These are phyloP conservation scores for Synaphobranchus kaupii DNA, from an alignment of 2,797 vertebrate genomes.

Conservation along the genomic window DNA sequence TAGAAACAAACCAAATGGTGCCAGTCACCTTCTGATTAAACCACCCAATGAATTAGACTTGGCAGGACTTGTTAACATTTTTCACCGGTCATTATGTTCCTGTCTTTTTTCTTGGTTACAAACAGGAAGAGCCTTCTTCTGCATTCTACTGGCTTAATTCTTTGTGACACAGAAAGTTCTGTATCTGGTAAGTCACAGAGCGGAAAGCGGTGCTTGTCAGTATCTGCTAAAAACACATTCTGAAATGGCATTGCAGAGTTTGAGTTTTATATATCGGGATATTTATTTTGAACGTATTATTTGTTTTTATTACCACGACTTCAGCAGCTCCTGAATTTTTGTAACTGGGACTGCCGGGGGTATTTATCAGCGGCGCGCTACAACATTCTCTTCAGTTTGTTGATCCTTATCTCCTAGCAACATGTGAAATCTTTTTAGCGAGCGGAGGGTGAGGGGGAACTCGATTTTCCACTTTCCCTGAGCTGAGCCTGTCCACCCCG, in stretches of 20 bases:
- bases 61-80: not conserved
- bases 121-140: not conserved
- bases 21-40: slow-evolving; percentile 16
- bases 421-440: slow-evolving; percentile 65
- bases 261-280: slow-evolving; percentile 28
- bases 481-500: slow-evolving; percentile 63
- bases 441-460: slow-evolving; percentile 64
- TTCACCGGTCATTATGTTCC: slow-evolving; percentile 26
- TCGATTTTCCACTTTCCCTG: slow-evolving; percentile 66
- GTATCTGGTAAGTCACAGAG: not conserved
- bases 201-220: not conserved
- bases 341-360: slow-evolving; percentile 60
- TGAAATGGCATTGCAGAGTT: slow-evolving; percentile 35
- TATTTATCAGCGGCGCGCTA: slow-evolving; percentile 72
- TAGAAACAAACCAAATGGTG: slow-evolving; percentile 20
- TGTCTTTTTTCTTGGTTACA: slow-evolving; percentile 26
- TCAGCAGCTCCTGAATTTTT: slow-evolving; percentile 33
- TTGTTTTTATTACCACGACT: slow-evolving; percentile 29
- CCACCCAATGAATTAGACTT: slow-evolving; percentile 3
- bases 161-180: not conserved
- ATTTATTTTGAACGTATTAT: slow-evolving; percentile 2
- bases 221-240: not conserved
- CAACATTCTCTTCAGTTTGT: slow-evolving; percentile 62
- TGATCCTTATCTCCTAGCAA: slow-evolving; percentile 70
- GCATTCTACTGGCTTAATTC: not conserved